phyloP scores from a whole-genome alignment of 2,888 invertebrate species.

The Lepeophtheirus nordmannii region DNA sequence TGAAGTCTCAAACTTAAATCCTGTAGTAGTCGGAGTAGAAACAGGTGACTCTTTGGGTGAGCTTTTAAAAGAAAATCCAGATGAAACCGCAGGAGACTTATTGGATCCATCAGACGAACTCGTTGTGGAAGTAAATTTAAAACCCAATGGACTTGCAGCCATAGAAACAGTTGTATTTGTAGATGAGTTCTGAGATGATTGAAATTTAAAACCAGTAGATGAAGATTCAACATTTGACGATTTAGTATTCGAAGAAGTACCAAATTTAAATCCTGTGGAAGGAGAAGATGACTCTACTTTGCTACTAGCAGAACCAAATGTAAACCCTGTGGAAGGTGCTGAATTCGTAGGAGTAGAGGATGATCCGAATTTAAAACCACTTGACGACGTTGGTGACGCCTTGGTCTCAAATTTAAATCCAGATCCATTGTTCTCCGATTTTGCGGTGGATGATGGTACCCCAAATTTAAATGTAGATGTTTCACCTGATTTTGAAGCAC shows the following conservation, averaged over 20 bases:
- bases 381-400: neutral
- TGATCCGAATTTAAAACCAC: conserved; percentile 15
- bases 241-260: neutral
- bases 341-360: neutral
- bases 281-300: neutral
- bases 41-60: no score
- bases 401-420: neutral
- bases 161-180: neutral
- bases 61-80: neutral
- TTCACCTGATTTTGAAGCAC: neutral
- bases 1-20: neutral
- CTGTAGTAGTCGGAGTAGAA: neutral
- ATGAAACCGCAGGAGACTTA: neutral
- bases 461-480: conserved; percentile 1
- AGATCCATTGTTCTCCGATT: neutral
- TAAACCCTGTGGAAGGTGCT: conserved; percentile 28
- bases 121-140: neutral
- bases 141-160: neutral
- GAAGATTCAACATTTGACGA: no score
- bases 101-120: neutral
- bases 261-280: conserved; percentile 6
- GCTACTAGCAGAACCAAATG: neutral
- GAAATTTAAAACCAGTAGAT: no score
- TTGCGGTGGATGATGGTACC: neutral
- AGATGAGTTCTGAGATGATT: neutral